These are phyloP conservation scores for Neria commutata DNA, from an alignment of 2,888 invertebrate species.

Conservation along the genomic window DNA sequence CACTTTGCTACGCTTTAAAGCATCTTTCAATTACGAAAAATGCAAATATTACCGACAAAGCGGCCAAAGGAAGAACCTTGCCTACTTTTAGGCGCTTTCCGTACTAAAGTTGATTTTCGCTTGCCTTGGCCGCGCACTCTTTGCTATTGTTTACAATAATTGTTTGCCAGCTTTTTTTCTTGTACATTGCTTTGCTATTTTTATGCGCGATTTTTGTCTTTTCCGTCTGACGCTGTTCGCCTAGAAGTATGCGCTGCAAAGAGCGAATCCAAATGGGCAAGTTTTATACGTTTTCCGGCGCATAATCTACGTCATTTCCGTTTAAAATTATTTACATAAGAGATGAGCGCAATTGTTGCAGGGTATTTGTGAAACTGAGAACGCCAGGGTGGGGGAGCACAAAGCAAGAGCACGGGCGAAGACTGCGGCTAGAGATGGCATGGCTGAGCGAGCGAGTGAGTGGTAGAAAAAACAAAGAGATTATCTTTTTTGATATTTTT, in stretches of 20 bases:
- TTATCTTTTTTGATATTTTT: conserved; percentile 36
- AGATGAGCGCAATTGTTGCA: conserved; percentile 37
- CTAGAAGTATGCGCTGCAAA: too few species aligned
- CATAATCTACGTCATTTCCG: conserved; percentile 48
- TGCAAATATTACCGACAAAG: conserved; percentile 41
- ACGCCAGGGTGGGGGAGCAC: not conserved
- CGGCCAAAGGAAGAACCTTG: conserved; percentile 30
- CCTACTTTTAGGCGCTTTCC: conserved; percentile 22
- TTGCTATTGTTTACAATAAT: conserved; percentile 7
- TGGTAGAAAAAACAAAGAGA: conserved; percentile 4
- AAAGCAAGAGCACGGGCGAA: not conserved
- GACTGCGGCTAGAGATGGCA: not conserved
- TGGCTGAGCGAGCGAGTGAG: not conserved
- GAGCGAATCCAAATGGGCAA: conserved; percentile 24
- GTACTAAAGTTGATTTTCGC: not conserved
- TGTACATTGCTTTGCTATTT: conserved; percentile 38
- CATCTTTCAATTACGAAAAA: conserved; percentile 25
- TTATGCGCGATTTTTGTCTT: conserved; percentile 45
- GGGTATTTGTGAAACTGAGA: not conserved
- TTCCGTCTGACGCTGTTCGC: too few species aligned
- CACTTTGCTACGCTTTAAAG: conserved; percentile 28
- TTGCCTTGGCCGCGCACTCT: not conserved
- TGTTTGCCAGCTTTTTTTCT: too few species aligned
- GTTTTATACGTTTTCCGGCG: conserved; percentile 42
- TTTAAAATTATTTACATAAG: conserved; percentile 47